Base-by-base conservation (phyloP, 2,797 vertebrate genomes). In the Calcarius lapponicus region DNA sequence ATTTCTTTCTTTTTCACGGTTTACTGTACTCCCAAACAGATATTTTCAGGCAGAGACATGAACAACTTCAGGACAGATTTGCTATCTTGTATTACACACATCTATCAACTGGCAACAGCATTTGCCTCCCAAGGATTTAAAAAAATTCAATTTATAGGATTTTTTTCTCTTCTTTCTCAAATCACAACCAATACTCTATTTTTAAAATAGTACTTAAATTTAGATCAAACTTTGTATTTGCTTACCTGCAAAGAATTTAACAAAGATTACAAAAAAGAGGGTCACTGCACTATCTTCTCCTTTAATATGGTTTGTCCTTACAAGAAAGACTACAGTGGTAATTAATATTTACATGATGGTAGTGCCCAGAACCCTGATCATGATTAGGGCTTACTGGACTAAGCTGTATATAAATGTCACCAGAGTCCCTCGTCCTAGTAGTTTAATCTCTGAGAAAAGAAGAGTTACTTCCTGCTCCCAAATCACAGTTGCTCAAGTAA, bases 21-120 rank as follows among this genome's bases (percentile, higher is more conserved):
- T 96, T 95, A 92, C 88, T 47, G 51, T 82, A 92, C 83, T 85
- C 34, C 60, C 94, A 96, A 97, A 96, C 72, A 96, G 90, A 78
- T 96, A 95, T 90, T 97, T 96, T 96, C 81, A 67, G 78, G 73
- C 76, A 71, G 80, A 95, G 93, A 88, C 36, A 80, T 20, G 82
- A 95, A 95, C 89, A 96, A 93, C 61, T 80, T 87, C 42, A 89
- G 88, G 83, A 73, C 70, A 90, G 67, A 91, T 88, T 47, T 92
- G 86, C 79, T 86, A 56, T 72, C 29, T 56, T 26, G 75, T 64
- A 85, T 74, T 92, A 78, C 74, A 88, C 43, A 10, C 90, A 97
- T 95, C 89, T 82, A 96, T 90, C 96, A 97, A 73, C 75, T 71
- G 61, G 14, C 87, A 94, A 75, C 79, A 90, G 93, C 74, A 92